These are phyloP conservation scores for Isotomurus palustris DNA, from an alignment of 2,888 invertebrate genomes.

Conservation along the genomic window DNA sequence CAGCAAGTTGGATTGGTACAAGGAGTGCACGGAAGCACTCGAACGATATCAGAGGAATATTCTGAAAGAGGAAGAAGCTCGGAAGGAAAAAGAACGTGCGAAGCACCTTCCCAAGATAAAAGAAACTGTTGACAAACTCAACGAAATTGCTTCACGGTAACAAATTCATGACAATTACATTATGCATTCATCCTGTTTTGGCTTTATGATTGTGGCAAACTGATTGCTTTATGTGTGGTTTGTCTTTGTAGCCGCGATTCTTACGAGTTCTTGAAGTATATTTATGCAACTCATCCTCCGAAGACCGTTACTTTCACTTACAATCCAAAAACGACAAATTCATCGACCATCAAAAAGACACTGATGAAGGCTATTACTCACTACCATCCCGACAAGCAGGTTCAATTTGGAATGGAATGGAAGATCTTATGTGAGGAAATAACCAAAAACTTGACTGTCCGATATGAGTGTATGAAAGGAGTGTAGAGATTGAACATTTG, in stretches of 20 bases:
- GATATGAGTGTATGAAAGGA: constrained; percentile 13
- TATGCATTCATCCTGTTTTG: too few relatives aligned
- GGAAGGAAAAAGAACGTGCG: background rate
- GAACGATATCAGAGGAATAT: constrained; percentile 9
- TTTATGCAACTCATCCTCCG: constrained; percentile 12
- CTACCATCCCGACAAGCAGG: constrained; percentile 17
- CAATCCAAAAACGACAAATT: background rate
- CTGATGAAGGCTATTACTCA: constrained; percentile 9
- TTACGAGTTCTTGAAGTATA: constrained; percentile 1
- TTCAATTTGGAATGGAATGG: constrained; percentile 10
- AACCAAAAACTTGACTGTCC: constrained; percentile 10
- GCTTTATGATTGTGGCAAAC: too few relatives aligned
- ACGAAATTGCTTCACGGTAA: too few relatives aligned
- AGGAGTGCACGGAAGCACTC: constrained; percentile 4
- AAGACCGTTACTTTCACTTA: background rate
- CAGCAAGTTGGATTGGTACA: constrained; percentile 13
- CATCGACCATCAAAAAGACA: background rate
- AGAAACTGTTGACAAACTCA: background rate
- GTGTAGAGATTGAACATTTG: too few relatives aligned
- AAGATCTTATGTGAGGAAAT: constrained; percentile 12
- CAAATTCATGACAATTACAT: too few relatives aligned
- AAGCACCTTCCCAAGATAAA: constrained; percentile 10
- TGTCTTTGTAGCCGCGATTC: constrained; percentile 7
- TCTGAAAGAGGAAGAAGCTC: constrained; percentile 7
- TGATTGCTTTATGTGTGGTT: too few relatives aligned